Evolutionary conservation across 2,113 vertebrate species (phyloP), one percentile per base, ranked within the genome.

Genomic region (Urocitellus parryii): DNA sequence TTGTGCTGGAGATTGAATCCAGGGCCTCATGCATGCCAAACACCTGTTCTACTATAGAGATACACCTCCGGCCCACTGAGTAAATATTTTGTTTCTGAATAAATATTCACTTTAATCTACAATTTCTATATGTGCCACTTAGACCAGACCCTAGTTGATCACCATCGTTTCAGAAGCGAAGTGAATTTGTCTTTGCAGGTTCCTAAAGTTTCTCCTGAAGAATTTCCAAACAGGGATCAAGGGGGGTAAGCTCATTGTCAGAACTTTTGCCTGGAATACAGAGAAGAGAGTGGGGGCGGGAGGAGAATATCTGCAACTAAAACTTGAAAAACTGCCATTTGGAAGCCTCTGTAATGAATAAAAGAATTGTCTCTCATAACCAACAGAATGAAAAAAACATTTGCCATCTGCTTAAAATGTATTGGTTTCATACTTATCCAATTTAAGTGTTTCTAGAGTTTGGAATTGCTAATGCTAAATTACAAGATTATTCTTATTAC

Each of bases 11-110:
- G 53, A 88, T 48, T 63, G 51, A 79, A 32, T 25, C 22, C 63
- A n/a, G 45, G 63, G 34, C 17, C 34, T n/a, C 17, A 11, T 22
- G 34, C 4, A 79, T 56, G 48, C 74, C 74, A 48, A 77, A 45
- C 27, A 32, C 11, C 16, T n/a, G 24, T 39, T 65, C 42, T 48
- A 39, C 34, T 58, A 67, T 18, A 53, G 56, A 76, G 34, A 11
- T 24, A 29, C 4, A 39, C n/a, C 78, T 51, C 58, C 32, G 32
- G 16, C 17, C n/a, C 29, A 70, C 3, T 8, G 53, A 78, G 48
- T n/a, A 93, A 85, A 93, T 81, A 85, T 72, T 96, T 90, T 90
- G 72, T 72, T 51, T 73, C 73, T 86, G 34, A 84, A 78, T 89
- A 80, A 85, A 42, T 78, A 74, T 51, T 72, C 37, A 32, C 51